Percentiles rank a stretch among this genome's conserved stretches.
phyloP scores from a whole-genome alignment of 2,113 vertebrate species.

The Apus apus region DNA sequence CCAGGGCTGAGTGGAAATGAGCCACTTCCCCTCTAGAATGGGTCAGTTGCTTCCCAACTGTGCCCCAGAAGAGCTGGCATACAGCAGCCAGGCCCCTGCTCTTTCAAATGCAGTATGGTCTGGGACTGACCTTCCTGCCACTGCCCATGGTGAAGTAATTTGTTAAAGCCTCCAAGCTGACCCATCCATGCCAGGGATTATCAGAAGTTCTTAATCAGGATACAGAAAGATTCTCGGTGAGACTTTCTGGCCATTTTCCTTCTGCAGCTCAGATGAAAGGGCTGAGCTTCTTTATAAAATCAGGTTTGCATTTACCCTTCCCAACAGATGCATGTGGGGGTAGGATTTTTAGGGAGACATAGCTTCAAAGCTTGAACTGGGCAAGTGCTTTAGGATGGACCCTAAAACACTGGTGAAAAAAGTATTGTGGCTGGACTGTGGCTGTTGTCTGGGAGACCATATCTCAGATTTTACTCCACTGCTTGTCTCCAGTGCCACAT shows the following conservation, averaged over 20 bases:
- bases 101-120: background rate
- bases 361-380: background rate
- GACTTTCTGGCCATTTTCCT: background rate
- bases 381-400: background rate
- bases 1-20: background rate
- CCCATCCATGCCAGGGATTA: background rate
- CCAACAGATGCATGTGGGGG: rapidly evolving
- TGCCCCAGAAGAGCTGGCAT: background rate
- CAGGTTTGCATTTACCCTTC: background rate
- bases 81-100: background rate
- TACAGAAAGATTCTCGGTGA: background rate
- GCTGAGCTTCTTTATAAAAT: background rate
- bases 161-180: background rate
- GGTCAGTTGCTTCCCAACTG: background rate
- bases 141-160: background rate
- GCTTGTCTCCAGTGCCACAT: background rate
- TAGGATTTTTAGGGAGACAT: background rate
- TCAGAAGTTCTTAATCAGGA: background rate
- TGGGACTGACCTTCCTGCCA: background rate
- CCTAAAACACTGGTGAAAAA: background rate
- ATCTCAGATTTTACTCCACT: background rate
- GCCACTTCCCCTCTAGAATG: background rate
- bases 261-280: background rate
- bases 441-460: background rate
- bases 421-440: background rate